phyloP scores from a whole-genome alignment of 2,113 vertebrate species.

The Calyptommatus sinebrachiatus region DNA sequence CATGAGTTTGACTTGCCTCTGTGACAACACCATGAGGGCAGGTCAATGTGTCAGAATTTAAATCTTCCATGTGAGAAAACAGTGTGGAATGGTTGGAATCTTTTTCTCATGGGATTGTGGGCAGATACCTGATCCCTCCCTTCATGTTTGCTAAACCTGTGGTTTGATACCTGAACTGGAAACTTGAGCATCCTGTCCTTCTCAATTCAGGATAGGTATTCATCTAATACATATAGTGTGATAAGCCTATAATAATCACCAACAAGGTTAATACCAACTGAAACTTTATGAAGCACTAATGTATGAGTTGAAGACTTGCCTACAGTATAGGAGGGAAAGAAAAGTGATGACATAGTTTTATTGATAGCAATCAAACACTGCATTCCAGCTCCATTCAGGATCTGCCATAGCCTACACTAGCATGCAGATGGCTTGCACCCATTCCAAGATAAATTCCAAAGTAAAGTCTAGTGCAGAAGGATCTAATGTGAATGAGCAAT shows the following conservation, averaged over 20 bases:
- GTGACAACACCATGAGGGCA: not conserved
- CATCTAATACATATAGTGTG: not conserved
- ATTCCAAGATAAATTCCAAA: no score
- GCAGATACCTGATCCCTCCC: not conserved
- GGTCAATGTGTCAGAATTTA: not conserved
- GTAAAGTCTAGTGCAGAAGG: no score
- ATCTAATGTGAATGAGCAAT: no score
- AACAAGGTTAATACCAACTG: not conserved
- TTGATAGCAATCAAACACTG: not conserved
- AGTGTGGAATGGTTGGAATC: not conserved
- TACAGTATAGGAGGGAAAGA: not conserved
- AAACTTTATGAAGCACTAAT: not conserved
- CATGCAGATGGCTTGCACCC: no score
- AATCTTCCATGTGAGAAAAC: not conserved
- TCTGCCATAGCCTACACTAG: no score
- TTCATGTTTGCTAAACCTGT: no score
- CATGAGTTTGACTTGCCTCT: no score
- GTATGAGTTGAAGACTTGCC: not conserved
- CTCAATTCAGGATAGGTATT: no score
- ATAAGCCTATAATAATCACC: not conserved
- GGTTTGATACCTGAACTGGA: no score
- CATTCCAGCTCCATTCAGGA: not conserved
- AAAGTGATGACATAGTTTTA: not conserved
- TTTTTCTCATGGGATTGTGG: not conserved
- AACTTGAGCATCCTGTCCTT: no score